Evolutionary conservation across 2,797 vertebrate species (phyloP), one percentile per base, ranked within the genome.

Genomic region (Pteropus rufus): DNA sequence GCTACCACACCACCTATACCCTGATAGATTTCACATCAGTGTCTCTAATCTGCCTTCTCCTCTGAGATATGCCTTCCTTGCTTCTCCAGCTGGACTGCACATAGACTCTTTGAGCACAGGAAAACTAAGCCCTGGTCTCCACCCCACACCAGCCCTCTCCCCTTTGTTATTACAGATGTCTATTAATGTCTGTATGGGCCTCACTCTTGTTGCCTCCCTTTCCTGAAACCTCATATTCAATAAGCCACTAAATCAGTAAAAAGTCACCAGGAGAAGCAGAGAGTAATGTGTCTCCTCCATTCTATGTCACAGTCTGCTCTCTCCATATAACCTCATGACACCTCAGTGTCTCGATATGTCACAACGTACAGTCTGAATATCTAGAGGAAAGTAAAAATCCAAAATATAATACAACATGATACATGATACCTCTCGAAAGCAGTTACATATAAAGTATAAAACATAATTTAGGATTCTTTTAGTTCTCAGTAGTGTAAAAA

Each of bases 341-440:
- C 23, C 23, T 80, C 36, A 69, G 52, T 49, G 39, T 83, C 36
- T 87, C 31, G 23, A 0, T 62, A 67, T 31, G 21, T 41, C 49
- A 91, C 34, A 72, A 73, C 4, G 60, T 46, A 79, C 91, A 24
- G 44, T 89, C 46, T 49, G 24, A 19, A n/a, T 65, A 29, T 46
- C 34, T 80, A 81, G 46, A 83, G n/a, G 56, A 93, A 89, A 87
- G 64, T 60, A 49, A 90, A 95, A 82, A 91, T 77, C n/a, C n/a
- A 16, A 95, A 85, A 64, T 56, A 11, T 23, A n/a, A 23, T 73
- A 49, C n/a, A 73, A 36, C 10, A 56, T 21, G 52, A 84, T 41
- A 62, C 41, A 76, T 0, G n/a, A 10, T 16, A 56, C 31, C 36
- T 10, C 52, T 95, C 39, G 54, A 95, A 80, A 77, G 26, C 36